These are phyloP conservation scores for Butastur rufipennis DNA, from an alignment of 2,113 vertebrate species.

Conservation along the genomic window DNA sequence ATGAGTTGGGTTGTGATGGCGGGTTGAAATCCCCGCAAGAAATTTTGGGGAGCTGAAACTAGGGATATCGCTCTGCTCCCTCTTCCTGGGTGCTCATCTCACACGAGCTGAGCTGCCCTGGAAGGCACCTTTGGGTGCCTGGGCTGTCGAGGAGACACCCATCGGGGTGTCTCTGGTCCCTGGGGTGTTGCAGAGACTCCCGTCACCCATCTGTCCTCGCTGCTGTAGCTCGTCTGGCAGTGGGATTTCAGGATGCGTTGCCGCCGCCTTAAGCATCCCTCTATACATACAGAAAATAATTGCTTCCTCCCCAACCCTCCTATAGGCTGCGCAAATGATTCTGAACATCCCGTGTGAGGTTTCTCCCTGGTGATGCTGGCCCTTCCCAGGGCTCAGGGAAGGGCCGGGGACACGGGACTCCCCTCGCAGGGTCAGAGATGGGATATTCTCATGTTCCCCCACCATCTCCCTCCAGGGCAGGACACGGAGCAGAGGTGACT, in stretches of 20 bases:
- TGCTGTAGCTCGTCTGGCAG: background rate
- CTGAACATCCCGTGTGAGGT: accelerated
- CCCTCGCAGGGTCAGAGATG: background rate
- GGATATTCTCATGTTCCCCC: accelerated
- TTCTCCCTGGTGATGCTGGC: background rate
- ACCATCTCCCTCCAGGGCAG: background rate
- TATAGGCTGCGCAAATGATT: accelerated
- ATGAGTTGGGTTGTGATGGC: accelerated
- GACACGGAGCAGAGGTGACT: background rate
- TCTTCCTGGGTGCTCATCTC: background rate
- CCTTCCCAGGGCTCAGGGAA: accelerated
- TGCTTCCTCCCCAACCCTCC: background rate
- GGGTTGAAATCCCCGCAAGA: background rate
- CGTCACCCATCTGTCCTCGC: accelerated
- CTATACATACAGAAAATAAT: accelerated
- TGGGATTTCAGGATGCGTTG: background rate
- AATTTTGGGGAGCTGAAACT: background rate
- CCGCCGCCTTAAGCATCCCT: accelerated
- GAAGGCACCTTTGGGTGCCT: background rate
- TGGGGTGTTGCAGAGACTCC: no score
- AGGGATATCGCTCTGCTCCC: accelerated
- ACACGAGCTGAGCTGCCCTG: background rate
- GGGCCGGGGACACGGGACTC: background rate
- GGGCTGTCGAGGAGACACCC: background rate
- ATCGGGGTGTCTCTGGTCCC: background rate